Conservation (phyloP, 2,888 invertebrate genomes). For the Hypomecis atomaria region DNA sequence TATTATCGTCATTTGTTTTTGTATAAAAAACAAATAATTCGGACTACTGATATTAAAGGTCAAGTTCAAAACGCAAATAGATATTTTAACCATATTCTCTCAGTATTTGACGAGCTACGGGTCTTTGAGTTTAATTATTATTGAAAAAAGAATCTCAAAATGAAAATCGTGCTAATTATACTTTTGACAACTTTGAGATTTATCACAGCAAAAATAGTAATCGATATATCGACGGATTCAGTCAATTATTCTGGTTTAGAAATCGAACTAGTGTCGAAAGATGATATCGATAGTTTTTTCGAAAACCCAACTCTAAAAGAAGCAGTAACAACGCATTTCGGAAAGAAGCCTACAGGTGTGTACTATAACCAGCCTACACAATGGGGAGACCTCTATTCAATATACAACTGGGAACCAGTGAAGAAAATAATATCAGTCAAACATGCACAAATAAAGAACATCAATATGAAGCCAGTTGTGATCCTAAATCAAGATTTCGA, state of each 20-base stretch:
- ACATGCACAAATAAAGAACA: constrained; percentile 54
- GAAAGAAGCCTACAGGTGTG: constrained; percentile 54
- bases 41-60: constrained; percentile 14
- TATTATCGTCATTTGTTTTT: too few species aligned
- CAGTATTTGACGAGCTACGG: neutral
- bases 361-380: constrained; percentile 70
- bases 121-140: neutral
- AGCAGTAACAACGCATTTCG: constrained; percentile 58
- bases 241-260: constrained; percentile 58
- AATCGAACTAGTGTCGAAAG: constrained; percentile 50
- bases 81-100: constrained; percentile 5
- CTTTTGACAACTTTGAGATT: constrained; percentile 21
- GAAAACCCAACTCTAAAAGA: constrained; percentile 48
- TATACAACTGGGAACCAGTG: constrained; percentile 66
- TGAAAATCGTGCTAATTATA: constrained; percentile 32
- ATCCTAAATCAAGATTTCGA: constrained; percentile 66
- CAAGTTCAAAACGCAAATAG: constrained; percentile 13
- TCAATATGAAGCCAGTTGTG: constrained; percentile 51
- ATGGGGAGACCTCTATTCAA: constrained; percentile 71
- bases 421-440: constrained; percentile 55
- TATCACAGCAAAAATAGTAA: constrained; percentile 55
- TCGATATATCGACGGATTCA: constrained; percentile 51
- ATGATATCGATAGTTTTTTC: constrained; percentile 63
- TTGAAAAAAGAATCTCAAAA: constrained; percentile 22
- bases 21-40: neutral